Evolutionary conservation across 2,888 invertebrate genomes (phyloP), one percentile per base, ranked within the genome.

Genomic region (Rotaria magnacalcarata): DNA sequence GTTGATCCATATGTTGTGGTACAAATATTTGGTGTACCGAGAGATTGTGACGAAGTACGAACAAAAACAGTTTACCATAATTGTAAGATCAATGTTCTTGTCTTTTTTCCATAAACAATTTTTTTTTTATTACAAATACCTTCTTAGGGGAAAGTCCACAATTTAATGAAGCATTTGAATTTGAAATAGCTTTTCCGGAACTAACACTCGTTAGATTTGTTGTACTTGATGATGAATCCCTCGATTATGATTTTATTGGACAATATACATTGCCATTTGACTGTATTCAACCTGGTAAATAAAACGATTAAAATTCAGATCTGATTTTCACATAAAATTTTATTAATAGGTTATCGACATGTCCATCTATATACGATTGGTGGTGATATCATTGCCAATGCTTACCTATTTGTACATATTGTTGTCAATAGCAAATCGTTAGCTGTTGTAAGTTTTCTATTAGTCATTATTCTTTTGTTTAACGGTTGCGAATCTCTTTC

Each of bases 141-240:
- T 47, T 14, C 34, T 24, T 80, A 80, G 92, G 92, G 86, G 91
- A 92, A 89, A 93, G 92, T 89, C 93, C 93, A 21, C 91, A 92
- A 80, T 93, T 93, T 90, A 93, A 93, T 89, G 93, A 93, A 88
- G 92, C 92, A 88, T 93, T 93, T 89, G 93, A 93, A 89, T 93
- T 93, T 89, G 92, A 92, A 89, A 91, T 93, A 86, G 91, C 92
- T 89, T 91, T 93, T 50, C 93, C 93, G 34, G 93, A 93, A 89
- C 88, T 93, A 87, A 93, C 93, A 5, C 89, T 93, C 86, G 90
- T 93, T n/a, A 90, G 93, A 52, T 93, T 93, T 89, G 91, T 92
- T 54, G 93, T 93, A 10, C 90, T 93, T 54, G 93, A 93, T 89
- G 43, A 87, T 47, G 87, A 87, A 80, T 27, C 85, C 43, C 56